Evolutionary conservation across 2,888 invertebrate species (phyloP).

Genomic region (Chorisops tibialis): DNA sequence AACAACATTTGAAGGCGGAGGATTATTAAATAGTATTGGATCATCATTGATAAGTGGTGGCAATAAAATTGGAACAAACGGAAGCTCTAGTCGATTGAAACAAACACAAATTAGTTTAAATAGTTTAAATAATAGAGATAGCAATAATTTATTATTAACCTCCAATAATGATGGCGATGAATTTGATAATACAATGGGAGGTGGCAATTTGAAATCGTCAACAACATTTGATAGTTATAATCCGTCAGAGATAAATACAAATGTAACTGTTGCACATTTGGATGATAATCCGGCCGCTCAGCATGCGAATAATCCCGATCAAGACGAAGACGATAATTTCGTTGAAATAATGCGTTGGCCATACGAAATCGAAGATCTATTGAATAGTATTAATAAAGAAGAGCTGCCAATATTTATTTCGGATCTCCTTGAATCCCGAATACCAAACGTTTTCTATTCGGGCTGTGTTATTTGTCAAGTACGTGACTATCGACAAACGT

Average conservation of each 20-base stretch:
- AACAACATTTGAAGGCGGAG: neutral
- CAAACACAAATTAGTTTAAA: slow-evolving; percentile 32
- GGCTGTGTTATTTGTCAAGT: slow-evolving; percentile 91
- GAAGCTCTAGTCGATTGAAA: slow-evolving; percentile 35
- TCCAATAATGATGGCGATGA: slow-evolving; percentile 26
- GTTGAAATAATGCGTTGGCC: slow-evolving; percentile 79
- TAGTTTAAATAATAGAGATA: slow-evolving; percentile 32
- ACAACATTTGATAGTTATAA: slow-evolving; percentile 13
- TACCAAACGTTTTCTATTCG: slow-evolving; percentile 83
- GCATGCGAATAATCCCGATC: slow-evolving; percentile 25
- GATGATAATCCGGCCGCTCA: neutral
- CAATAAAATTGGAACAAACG: slow-evolving; percentile 28
- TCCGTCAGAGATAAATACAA: neutral
- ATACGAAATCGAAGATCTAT: slow-evolving; percentile 83
- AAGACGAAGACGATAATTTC: slow-evolving; percentile 59
- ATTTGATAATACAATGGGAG: slow-evolving; percentile 17
- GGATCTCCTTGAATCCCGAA: slow-evolving; percentile 77
- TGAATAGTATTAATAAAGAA: slow-evolving; percentile 86
- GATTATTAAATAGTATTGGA: neutral
- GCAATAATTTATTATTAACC: slow-evolving; percentile 30
- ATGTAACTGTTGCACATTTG: neutral
- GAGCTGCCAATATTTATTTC: slow-evolving; percentile 83
- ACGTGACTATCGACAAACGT: slow-evolving; percentile 81
- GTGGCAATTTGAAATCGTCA: neutral
- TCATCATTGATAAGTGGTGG: neutral